Percentiles rank a stretch among this genome's conserved stretches.
Evolutionary conservation across 2,113 vertebrate species (phyloP).

Genomic region (Melanerpes aurifrons): DNA sequence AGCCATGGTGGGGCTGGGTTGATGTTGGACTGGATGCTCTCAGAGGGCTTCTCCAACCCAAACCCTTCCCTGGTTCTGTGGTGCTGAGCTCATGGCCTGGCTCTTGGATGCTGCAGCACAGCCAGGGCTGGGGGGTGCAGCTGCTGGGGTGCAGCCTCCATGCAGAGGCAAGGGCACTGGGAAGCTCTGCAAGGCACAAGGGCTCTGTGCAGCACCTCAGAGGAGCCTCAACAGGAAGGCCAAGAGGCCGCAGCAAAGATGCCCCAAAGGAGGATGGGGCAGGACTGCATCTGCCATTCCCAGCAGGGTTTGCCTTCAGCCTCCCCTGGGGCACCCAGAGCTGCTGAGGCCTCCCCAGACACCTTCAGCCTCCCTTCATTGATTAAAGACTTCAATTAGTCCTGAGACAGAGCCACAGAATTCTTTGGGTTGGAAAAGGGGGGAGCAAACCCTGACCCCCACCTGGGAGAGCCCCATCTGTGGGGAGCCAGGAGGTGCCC

Average conservation of each 20-base stretch:
- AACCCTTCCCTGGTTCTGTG: background rate
- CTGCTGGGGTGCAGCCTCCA: background rate
- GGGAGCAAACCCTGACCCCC: too few species aligned
- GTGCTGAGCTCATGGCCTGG: background rate
- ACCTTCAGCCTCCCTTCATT: background rate
- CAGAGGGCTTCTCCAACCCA: too few species aligned
- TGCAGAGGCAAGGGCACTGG: background rate
- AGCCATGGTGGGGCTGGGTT: too few species aligned
- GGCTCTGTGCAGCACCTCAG: background rate
- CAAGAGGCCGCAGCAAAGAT: background rate
- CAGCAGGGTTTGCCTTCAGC: background rate
- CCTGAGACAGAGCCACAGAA: too few species aligned
- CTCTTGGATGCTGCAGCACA: accelerated
- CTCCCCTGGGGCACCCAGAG: accelerated
- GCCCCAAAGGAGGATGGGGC: background rate
- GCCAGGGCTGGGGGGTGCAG: background rate
- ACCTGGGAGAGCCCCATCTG: too few species aligned
- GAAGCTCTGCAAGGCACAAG: background rate
- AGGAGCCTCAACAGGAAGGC: background rate
- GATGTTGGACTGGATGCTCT: too few species aligned
- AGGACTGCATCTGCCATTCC: background rate
- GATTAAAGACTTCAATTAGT: background rate
- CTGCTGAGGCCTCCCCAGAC: background rate
- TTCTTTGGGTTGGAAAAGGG: background rate
- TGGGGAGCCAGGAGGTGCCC: too few species aligned